Evolutionary conservation across 2,797 vertebrate species (phyloP).

Genomic region (Scyliorhinus canicula): DNA sequence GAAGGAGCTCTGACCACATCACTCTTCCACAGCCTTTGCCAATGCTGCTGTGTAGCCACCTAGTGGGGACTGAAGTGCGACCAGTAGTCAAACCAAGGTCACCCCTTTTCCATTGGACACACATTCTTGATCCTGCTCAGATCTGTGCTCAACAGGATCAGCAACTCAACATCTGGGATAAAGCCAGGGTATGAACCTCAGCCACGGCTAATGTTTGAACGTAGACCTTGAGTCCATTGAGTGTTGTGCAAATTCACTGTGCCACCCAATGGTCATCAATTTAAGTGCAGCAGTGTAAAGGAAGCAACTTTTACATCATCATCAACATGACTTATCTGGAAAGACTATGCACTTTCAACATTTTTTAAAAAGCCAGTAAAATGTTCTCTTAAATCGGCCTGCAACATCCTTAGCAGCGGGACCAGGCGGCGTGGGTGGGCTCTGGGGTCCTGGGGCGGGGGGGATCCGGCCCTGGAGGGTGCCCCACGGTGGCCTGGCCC

Average conservation of each 20-base stretch:
- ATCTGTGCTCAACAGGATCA: not conserved
- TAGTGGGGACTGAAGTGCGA: constrained; percentile 1
- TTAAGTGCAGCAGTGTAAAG: not conserved
- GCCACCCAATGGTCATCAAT: constrained; percentile 20
- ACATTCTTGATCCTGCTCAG: not conserved
- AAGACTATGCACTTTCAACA: not conserved
- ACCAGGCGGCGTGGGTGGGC: no score
- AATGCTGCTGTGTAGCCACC: not conserved
- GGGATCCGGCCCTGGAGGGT: no score
- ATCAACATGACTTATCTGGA: not conserved
- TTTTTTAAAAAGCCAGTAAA: not conserved
- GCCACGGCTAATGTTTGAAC: not conserved
- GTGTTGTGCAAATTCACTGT: not conserved
- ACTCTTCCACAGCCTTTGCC: not conserved
- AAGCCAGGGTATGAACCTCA: not conserved
- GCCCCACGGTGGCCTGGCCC: no score
- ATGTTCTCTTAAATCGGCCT: not conserved
- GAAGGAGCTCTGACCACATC: not conserved
- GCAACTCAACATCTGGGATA: constrained; percentile 2
- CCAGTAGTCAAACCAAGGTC: not conserved
- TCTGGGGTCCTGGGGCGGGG: no score
- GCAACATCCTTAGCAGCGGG: no score
- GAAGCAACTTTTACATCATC: not conserved
- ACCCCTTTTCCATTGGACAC: not conserved
- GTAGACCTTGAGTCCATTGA: not conserved